Conservation (phyloP, 2,113 vertebrate genomes). For the Larimichthys polyactis region DNA sequence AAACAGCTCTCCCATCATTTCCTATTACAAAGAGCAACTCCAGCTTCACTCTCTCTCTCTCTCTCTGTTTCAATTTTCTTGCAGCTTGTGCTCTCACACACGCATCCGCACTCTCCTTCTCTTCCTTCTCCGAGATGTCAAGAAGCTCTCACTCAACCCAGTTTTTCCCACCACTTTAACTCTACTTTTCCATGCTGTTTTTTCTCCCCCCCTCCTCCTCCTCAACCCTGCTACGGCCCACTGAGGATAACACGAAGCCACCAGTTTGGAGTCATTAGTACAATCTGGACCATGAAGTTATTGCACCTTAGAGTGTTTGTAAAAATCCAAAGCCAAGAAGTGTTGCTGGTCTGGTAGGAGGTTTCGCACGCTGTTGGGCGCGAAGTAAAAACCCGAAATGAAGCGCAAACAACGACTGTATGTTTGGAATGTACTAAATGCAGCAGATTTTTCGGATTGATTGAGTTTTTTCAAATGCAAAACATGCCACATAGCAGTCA, state of each 20-base stretch:
- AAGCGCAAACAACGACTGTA: slow-evolving; percentile 6
- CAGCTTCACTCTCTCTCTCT: slow-evolving; percentile 10
- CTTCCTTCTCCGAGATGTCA: slow-evolving; percentile 38
- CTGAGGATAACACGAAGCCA: slow-evolving; percentile 57
- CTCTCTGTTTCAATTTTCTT: not conserved
- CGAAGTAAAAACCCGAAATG: slow-evolving; percentile 35
- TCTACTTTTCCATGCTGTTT: slow-evolving; percentile 57
- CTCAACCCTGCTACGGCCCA: slow-evolving; percentile 1
- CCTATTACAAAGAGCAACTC: slow-evolving; percentile 50
- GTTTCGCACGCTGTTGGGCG: slow-evolving; percentile 31
- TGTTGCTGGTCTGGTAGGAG: slow-evolving; percentile 47
- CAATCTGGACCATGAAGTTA: slow-evolving; percentile 65
- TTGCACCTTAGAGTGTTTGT: slow-evolving; percentile 65
- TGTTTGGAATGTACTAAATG: not conserved
- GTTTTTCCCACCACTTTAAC: slow-evolving; percentile 61
- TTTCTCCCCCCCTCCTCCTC: not conserved
- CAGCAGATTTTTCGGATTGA: not conserved
- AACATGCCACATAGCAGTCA: not conserved
- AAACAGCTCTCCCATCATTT: slow-evolving; percentile 65
- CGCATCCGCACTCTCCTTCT: slow-evolving; percentile 17
- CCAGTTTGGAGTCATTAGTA: slow-evolving; percentile 62
- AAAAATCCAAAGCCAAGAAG: slow-evolving; percentile 50
- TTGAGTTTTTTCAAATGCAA: not conserved
- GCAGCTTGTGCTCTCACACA: not conserved
- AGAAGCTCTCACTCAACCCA: slow-evolving; percentile 31